Percentiles rank a stretch among this genome's conserved stretches.
phyloP scores from a whole-genome alignment of 1,140 invertebrate genomes.

The Cyrtorhinus lividipennis region DNA sequence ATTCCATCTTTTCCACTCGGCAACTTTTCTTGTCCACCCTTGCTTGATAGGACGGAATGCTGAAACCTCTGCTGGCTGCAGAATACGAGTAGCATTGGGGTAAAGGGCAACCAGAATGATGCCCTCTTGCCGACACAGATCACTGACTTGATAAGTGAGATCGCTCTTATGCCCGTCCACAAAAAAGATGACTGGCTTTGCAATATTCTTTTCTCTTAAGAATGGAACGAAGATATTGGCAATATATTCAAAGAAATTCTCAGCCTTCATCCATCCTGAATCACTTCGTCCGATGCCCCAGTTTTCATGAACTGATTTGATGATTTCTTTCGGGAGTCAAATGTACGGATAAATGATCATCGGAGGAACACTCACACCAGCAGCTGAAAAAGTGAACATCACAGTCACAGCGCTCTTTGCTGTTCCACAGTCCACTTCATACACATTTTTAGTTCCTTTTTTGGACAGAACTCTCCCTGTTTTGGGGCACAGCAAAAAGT shows the following conservation, averaged over 20 bases:
- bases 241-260: conserved; percentile 28
- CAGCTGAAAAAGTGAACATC: conserved; percentile 18
- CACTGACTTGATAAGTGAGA: conserved; percentile 28
- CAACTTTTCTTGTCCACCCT: neutral
- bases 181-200: conserved; percentile 30
- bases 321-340: conserved; percentile 10
- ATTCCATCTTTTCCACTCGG: neutral
- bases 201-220: conserved; percentile 23
- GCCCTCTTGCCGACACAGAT: conserved; percentile 30
- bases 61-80: conserved; percentile 23
- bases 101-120: conserved; percentile 31
- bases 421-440: neutral
- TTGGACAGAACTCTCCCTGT: conserved; percentile 15
- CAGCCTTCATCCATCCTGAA: conserved; percentile 28
- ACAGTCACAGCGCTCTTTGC: conserved; percentile 21
- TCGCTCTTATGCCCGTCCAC: conserved; percentile 32
- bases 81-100: conserved; percentile 32
- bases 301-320: conserved; percentile 19
- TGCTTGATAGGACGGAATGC: conserved; percentile 29
- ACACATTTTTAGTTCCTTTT: neutral
- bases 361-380: conserved; percentile 8
- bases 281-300: conserved; percentile 25
- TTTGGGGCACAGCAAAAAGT: conserved; percentile 17
- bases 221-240: conserved; percentile 27
- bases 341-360: conserved; percentile 16